Conservation (phyloP, 2,888 invertebrate species). For the Cryptosula pallasiana region DNA sequence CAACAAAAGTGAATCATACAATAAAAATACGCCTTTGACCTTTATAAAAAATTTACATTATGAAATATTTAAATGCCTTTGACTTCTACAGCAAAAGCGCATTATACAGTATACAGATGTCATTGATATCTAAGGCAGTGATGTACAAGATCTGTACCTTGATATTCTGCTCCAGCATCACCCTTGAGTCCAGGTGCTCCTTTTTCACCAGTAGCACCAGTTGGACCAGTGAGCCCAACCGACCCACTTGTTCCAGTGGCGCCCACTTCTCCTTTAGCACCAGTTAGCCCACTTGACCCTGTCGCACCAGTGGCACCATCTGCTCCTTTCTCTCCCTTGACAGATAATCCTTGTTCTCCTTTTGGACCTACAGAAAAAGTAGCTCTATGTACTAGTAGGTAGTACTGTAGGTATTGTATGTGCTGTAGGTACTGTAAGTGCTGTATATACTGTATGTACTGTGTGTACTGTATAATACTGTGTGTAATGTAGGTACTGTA, state of each 20-base stretch:
- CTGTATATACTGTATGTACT: too few species aligned
- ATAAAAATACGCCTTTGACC: too few species aligned
- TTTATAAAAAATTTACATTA: too few species aligned
- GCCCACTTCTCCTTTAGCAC: slow-evolving; percentile 23
- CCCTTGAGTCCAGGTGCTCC: slow-evolving; percentile 25
- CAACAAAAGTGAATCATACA: neutral
- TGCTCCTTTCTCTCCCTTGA: slow-evolving; percentile 21
- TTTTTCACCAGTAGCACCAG: slow-evolving; percentile 25
- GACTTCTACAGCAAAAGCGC: too few species aligned
- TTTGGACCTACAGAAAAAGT: neutral
- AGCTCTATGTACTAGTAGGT: too few species aligned
- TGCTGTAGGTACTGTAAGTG: too few species aligned
- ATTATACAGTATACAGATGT: too few species aligned
- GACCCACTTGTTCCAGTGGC: slow-evolving; percentile 21
- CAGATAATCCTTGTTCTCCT: slow-evolving; percentile 8
- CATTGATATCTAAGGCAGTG: too few species aligned
- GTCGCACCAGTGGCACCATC: slow-evolving; percentile 24
- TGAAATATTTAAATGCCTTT: too few species aligned
- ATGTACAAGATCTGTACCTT: slow-evolving; percentile 2
- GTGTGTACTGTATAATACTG: too few species aligned
- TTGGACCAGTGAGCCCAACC: slow-evolving; percentile 12
- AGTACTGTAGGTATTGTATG: too few species aligned
- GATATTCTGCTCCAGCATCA: neutral
- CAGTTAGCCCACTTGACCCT: slow-evolving; percentile 23
- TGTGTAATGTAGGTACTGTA: too few species aligned